Conservation (phyloP, 2,797 vertebrate genomes). For the Siniperca undulata region DNA sequence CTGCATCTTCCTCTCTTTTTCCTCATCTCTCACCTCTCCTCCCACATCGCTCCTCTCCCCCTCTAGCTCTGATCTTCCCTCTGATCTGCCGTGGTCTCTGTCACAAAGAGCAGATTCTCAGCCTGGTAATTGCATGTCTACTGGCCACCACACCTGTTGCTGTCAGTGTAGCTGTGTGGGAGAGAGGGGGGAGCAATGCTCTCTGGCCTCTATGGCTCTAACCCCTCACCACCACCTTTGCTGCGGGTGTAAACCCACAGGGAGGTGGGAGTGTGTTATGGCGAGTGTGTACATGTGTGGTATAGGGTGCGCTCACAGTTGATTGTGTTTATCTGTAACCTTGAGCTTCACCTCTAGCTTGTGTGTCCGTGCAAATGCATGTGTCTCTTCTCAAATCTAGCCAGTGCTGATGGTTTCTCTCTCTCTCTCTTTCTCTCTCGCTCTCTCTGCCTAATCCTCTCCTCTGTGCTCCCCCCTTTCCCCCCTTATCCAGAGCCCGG, state of each 20-base stretch:
- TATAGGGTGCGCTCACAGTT: slow-evolving; percentile 38
- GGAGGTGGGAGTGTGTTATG: slow-evolving; percentile 24
- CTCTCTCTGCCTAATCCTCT: slow-evolving; percentile 50
- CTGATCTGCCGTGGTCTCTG: slow-evolving; percentile 73
- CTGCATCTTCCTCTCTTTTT: slow-evolving; percentile 49
- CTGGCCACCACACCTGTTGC: slow-evolving; percentile 84
- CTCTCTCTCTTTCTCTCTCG: slow-evolving; percentile 30
- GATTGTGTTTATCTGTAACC: slow-evolving; percentile 75
- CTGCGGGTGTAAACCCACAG: slow-evolving; percentile 55
- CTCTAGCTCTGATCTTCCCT: slow-evolving; percentile 67
- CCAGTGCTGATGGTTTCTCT: slow-evolving; percentile 47
- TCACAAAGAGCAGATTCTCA: slow-evolving; percentile 73
- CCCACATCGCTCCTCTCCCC: slow-evolving; percentile 35
- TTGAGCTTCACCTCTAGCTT: slow-evolving; percentile 65
- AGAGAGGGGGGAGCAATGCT: slow-evolving; percentile 34
- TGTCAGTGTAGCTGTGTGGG: slow-evolving; percentile 69
- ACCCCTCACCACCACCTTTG: slow-evolving; percentile 42
- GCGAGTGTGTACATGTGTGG: slow-evolving; percentile 35
- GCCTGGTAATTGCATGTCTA: slow-evolving; percentile 79
- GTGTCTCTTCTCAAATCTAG: slow-evolving; percentile 48
- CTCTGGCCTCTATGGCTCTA: slow-evolving; percentile 61
- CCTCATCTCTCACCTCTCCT: slow-evolving; percentile 50
- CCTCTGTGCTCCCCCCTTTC: slow-evolving; percentile 30
- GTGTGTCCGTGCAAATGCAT: slow-evolving; percentile 49
- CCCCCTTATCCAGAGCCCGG: slow-evolving; percentile 71